Evolutionary conservation across 64 coral and sea anemone species (phyloP), one percentile per base, ranked within the genome.

Genomic region (Catalaphyllia jardinei): DNA sequence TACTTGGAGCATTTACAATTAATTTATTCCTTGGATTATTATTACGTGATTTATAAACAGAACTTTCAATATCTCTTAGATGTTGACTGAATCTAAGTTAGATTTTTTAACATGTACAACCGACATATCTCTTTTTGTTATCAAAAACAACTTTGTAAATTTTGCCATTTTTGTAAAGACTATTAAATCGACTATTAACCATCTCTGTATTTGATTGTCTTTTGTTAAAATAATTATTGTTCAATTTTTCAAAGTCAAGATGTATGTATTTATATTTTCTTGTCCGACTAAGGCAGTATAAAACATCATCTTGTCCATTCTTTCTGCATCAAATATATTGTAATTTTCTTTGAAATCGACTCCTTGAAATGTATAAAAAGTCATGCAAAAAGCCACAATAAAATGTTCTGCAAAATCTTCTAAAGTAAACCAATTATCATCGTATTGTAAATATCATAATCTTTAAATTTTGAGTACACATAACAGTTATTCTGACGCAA

Each of bases 351-450:
- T 77, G 8, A 80, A 78, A 6, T 87, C 83, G 4, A 15, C 52
- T 2, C 90, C 90, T 71, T 93, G 83, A 22, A 81, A 88, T 50
- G 87, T 93, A 16, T 93, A 93, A 0, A 87, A 83, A 0, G 91
- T 93, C 0, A 87, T 52, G 20, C 91, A 82, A 31, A 88, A 87
- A 0, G 24, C 14, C 8, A 76, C 84, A 5, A 88, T 93, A 24
- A 93, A 92, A 1, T 20, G 38, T 11, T 91, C 67, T 1, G 78
- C 0, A 62, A 86, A 86, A 12, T 35, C 72, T 11, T 62, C 60
- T 20, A 1, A 10, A 22, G 76, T 52, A 31, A 74, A 91, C 31
- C 30, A 50, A 20, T 75, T 25, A 24, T 72, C 79, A 91, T 91
- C 2, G 89, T 91, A 27, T 85, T 91, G 50, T 38, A 76, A 42